Evolutionary conservation across 2,113 vertebrate species (phyloP), one percentile per base, ranked within the genome.

Genomic region (Caranx ignobilis): DNA sequence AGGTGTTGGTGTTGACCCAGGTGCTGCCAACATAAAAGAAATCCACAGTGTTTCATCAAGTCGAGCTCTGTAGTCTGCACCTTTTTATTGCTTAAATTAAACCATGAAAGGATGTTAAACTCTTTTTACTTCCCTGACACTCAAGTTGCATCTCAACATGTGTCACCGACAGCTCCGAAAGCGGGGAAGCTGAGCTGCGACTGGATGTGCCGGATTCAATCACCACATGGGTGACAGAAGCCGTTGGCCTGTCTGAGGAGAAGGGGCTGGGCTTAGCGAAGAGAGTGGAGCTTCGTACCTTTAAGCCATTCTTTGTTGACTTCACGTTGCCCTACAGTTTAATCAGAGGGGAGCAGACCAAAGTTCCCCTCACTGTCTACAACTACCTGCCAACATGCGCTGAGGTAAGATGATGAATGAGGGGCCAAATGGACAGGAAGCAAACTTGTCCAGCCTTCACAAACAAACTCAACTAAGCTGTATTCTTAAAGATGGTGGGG

Each of bases 291-390:
- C 95, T 99, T 47, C 96, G 95, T 11, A 96, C 97, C 0, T 98
- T 98, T 84, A 97, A 99, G 86, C 89, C 95, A 3, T 98, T 99
- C 93, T 98, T 99, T 55, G 93, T 98, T 0, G 97, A 97, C 64
- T 98, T 99, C 73, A 97, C 95, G 0, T 89, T 98, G 78, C 97
- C 97, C 0, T 95, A 95, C 87, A 94, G 90, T 0, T 91, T 98
- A 61, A 95, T 98, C 87, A 95, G 96, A 0, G 96, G 97, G 19
- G 97, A 99, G 55, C 97, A 98, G 91, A 96, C 96, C 92, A 98
- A 98, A 94, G 95, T 97, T 77, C 96, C 96, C 0, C 89, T 99
- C 45, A 98, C 95, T 0, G 93, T 97, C 85, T 96, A 98, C 95
- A 99, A 97, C 77, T 97, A 98, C 92, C 86, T 98, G 73, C 69